Evolutionary conservation across 1,140 invertebrate species (phyloP).

Genomic region (Cotesia chilonis): DNA sequence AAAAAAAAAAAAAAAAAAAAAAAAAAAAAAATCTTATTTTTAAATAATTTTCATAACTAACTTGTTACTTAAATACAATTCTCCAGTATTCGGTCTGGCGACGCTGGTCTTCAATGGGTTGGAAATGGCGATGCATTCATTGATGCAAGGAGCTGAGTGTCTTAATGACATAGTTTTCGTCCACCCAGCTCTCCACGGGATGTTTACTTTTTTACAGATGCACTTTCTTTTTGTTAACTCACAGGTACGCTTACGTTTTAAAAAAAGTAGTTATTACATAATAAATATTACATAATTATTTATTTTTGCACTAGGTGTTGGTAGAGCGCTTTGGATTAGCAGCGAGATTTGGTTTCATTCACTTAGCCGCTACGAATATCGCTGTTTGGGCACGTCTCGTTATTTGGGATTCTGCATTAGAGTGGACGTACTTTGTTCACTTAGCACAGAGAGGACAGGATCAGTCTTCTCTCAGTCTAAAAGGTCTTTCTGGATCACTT

Average conservation of each 20-base stretch:
- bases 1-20: too few relatives aligned
- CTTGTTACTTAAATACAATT: background rate
- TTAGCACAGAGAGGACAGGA: conserved; percentile 57
- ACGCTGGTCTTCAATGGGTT: conserved; percentile 74
- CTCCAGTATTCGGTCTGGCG: conserved; percentile 72
- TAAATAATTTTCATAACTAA: conserved; percentile 9
- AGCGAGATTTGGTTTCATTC: conserved; percentile 70
- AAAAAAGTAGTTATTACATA: background rate
- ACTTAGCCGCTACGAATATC: conserved; percentile 71
- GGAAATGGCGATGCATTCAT: conserved; percentile 73
- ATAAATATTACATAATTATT: background rate
- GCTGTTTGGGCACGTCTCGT: conserved; percentile 71
- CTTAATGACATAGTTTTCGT: conserved; percentile 70
- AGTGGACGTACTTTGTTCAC: conserved; percentile 68
- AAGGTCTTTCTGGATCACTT: conserved; percentile 61
- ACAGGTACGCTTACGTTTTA: conserved; percentile 62
- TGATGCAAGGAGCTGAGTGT: conserved; percentile 68
- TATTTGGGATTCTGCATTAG: conserved; percentile 70
- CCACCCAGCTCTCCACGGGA: conserved; percentile 73
- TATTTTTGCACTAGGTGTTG: conserved; percentile 61
- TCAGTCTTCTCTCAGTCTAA: conserved; percentile 59
- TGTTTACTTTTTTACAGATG: conserved; percentile 77
- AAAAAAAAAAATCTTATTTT: conserved; percentile 1
- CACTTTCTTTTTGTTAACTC: conserved; percentile 78
- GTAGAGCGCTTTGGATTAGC: conserved; percentile 68